phyloP scores from a whole-genome alignment of 1,140 invertebrate species.

The Diorhabda elongata region DNA sequence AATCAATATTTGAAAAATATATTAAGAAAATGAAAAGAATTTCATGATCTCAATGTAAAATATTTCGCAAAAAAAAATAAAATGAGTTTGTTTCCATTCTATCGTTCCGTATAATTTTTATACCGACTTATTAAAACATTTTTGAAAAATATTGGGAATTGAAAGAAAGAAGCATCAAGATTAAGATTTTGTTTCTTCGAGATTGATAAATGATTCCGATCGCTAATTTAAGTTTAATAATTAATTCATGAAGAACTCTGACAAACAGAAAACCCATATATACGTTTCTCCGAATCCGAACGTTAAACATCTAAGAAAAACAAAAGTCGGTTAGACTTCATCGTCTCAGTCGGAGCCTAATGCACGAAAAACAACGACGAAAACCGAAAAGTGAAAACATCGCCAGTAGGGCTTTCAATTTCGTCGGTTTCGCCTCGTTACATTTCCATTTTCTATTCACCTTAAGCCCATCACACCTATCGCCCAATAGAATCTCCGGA shows the following conservation, averaged over 20 bases:
- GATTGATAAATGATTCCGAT: not conserved
- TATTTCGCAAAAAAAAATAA: no score
- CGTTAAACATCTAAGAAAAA: conserved; percentile 2
- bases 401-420: not conserved
- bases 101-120: no score
- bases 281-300: not conserved
- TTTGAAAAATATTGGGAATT: no score
- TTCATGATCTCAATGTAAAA: no score
- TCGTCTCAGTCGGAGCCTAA: not conserved
- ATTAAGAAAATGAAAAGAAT: no score
- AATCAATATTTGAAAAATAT: no score
- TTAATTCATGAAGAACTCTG: conserved; percentile 1
- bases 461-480: not conserved
- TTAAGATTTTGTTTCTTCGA: no score
- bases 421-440: not conserved
- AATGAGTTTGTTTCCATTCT: no score
- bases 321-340: not conserved
- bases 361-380: not conserved
- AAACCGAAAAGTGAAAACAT: conserved; percentile 2
- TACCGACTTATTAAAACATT: no score
- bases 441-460: conserved; percentile 1
- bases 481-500: not conserved
- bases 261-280: not conserved
- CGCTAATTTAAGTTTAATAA: not conserved
- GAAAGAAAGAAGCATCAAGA: no score